Conservation (phyloP, 2,797 vertebrate species). For the Hylomyscus alleni region DNA sequence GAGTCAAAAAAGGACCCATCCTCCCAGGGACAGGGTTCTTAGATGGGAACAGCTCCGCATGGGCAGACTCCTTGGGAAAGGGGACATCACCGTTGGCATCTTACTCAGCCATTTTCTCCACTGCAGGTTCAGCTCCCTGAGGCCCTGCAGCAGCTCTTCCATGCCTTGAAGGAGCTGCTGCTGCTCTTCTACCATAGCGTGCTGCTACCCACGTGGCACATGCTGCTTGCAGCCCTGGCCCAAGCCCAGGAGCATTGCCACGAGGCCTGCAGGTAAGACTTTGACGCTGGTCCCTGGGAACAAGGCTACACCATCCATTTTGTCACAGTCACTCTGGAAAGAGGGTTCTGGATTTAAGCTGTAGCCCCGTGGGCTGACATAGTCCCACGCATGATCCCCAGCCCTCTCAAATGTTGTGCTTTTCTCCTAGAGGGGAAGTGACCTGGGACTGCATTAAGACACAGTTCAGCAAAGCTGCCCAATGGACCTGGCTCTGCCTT, state of each 20-base stretch:
- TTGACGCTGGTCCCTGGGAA: background rate
- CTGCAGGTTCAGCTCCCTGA: slow-evolving; percentile 92
- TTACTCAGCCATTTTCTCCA: slow-evolving; percentile 66
- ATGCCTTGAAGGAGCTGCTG: slow-evolving; percentile 91
- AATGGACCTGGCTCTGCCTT: slow-evolving; percentile 93
- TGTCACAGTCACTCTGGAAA: background rate
- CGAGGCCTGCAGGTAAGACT: slow-evolving; percentile 94
- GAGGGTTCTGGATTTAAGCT: background rate
- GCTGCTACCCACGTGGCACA: slow-evolving; percentile 90
- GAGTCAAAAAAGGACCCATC: background rate
- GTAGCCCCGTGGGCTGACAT: background rate
- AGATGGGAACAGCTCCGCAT: background rate
- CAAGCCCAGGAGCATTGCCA: slow-evolving; percentile 91
- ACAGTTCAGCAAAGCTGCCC: slow-evolving; percentile 91
- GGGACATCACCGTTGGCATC: background rate
- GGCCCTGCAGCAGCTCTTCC: slow-evolving; percentile 89
- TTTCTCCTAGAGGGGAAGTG: slow-evolving; percentile 91
- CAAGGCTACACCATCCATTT: background rate
- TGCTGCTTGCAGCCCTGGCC: slow-evolving; percentile 86
- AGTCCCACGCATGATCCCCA: background rate
- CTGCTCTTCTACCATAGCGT: slow-evolving; percentile 91
- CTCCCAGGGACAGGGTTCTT: background rate
- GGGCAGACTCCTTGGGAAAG: background rate
- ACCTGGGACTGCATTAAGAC: slow-evolving; percentile 93
- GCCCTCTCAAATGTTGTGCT: slow-evolving; percentile 5